These are phyloP conservation scores for Epicauta chinensis DNA, from an alignment of 1,140 invertebrate genomes.

Conservation along the genomic window DNA sequence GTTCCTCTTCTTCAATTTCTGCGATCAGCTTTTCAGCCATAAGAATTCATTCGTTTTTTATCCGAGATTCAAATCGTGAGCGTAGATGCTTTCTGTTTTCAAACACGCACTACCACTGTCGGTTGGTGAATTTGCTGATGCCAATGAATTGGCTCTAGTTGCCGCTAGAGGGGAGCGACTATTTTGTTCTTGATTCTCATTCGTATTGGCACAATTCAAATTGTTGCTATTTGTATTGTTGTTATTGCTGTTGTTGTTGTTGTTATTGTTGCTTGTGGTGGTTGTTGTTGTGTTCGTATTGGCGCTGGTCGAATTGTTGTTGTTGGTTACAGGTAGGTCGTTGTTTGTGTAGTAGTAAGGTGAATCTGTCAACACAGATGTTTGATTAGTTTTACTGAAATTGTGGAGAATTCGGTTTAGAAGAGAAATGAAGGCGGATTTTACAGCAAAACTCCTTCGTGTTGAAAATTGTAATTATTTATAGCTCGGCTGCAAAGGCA, in stretches of 20 bases:
- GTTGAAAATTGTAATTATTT: too few relatives aligned
- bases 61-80: constrained; percentile 48
- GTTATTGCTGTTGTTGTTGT: too few relatives aligned
- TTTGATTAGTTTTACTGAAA: too few relatives aligned
- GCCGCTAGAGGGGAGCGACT: constrained; percentile 62
- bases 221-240: constrained; percentile 23
- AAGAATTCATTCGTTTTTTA: constrained; percentile 16
- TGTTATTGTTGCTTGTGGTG: too few relatives aligned
- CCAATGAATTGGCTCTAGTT: constrained; percentile 62
- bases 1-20: constrained; percentile 2
- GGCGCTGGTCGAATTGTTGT: constrained; percentile 30
- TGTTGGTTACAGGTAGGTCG: constrained; percentile 50
- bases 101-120: constrained; percentile 66
- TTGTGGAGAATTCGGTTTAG: too few relatives aligned
- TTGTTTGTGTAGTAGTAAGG: constrained; percentile 61
- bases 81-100: constrained; percentile 52
- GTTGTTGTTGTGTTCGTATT: too few relatives aligned
- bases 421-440: too few relatives aligned
- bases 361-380: constrained; percentile 48
- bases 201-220: constrained; percentile 36
- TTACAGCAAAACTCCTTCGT: too few relatives aligned
- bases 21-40: too few relatives aligned
- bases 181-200: constrained; percentile 41
- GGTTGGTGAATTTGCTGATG: constrained; percentile 63
- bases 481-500: too few relatives aligned